phyloP scores from a whole-genome alignment of 2,797 vertebrate genomes.

The Xenentodon cancila region DNA sequence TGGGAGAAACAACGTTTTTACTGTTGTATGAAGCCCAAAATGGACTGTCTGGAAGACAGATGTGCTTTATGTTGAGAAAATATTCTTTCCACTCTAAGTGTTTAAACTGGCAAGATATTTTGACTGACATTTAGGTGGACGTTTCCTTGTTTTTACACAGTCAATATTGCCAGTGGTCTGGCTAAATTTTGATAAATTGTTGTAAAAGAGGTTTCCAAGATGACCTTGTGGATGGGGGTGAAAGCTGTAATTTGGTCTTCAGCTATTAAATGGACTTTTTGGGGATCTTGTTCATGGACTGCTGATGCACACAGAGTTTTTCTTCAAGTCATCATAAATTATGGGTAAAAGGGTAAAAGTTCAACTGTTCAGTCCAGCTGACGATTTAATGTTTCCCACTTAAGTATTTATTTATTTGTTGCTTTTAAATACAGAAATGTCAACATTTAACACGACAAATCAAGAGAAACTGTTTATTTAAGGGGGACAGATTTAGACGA shows the following conservation, averaged over 20 bases:
- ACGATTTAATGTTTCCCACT: slow-evolving; percentile 4
- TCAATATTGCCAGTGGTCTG: slow-evolving; percentile 46
- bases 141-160: slow-evolving; percentile 66
- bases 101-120: slow-evolving; percentile 64
- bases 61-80: slow-evolving; percentile 61
- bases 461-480: neutral
- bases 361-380: slow-evolving; percentile 12
- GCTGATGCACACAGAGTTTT: slow-evolving; percentile 17
- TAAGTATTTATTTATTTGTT: neutral
- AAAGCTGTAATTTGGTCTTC: slow-evolving; percentile 45
- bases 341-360: slow-evolving; percentile 12
- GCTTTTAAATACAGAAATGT: too few species aligned
- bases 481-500: too few species aligned
- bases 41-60: slow-evolving; percentile 63
- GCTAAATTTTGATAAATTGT: slow-evolving; percentile 56
- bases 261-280: slow-evolving; percentile 33
- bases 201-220: slow-evolving; percentile 45
- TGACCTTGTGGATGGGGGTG: slow-evolving; percentile 40
- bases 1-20: slow-evolving; percentile 43
- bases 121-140: slow-evolving; percentile 52
- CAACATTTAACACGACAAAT: slow-evolving; percentile 10
- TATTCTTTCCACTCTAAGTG: slow-evolving; percentile 58
- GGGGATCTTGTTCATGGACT: slow-evolving; percentile 40
- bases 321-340: slow-evolving; percentile 15
- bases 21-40: slow-evolving; percentile 38